Evolutionary conservation across 23 tunicate genomes (phyloP).

Genomic region (Trididemnum nubilum): DNA sequence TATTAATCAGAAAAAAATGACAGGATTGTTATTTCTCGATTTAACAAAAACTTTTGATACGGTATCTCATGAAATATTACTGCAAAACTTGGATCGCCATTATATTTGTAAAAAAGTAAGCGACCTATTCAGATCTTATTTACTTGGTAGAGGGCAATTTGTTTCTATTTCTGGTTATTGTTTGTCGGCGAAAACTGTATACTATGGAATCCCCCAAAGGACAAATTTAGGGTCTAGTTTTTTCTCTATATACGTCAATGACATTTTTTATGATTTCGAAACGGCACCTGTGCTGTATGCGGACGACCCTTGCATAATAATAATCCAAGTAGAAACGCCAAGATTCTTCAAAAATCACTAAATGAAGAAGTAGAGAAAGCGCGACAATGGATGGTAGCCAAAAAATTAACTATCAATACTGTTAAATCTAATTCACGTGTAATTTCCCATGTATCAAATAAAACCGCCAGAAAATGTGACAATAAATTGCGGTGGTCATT

Average conservation of each 20-base stretch:
- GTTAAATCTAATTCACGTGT: not conserved
- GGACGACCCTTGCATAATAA: not conserved
- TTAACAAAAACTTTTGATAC: not conserved
- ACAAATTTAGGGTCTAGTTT: too few relatives aligned
- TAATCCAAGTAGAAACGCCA: too few relatives aligned
- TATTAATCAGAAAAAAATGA: too few relatives aligned
- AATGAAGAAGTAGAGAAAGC: not conserved
- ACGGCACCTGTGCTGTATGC: not conserved
- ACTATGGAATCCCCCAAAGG: too few relatives aligned
- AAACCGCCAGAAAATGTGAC: too few relatives aligned
- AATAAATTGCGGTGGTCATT: not conserved
- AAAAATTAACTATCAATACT: not conserved
- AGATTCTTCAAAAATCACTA: not conserved
- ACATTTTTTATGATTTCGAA: too few relatives aligned
- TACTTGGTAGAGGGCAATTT: not conserved
- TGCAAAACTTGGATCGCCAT: not conserved
- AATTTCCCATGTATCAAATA: not conserved
- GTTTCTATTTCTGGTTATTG: not conserved
- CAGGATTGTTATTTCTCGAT: not conserved
- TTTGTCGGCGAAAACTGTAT: too few relatives aligned
- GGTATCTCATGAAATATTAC: not conserved
- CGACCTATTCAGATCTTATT: not conserved
- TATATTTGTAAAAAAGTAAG: not conserved
- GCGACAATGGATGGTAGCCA: not conserved
- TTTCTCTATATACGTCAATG: not conserved